Evolutionary conservation across 2,888 invertebrate species (phyloP).

Genomic region (Aquatica leii): DNA sequence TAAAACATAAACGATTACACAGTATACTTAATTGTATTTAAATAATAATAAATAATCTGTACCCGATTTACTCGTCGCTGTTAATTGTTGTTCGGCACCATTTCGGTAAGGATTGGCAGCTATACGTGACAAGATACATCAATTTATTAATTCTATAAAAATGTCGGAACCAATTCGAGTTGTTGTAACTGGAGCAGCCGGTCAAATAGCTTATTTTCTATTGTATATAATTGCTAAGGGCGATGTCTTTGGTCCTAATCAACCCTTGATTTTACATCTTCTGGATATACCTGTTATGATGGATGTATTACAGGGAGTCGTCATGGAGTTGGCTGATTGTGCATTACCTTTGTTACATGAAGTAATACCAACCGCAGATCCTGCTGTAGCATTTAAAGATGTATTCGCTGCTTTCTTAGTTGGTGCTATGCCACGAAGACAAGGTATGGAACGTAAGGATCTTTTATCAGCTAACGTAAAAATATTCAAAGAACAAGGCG

Average conservation of each 20-base stretch:
- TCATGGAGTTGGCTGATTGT: conserved; percentile 97
- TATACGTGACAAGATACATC: no score
- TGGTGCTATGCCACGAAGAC: conserved; percentile 96
- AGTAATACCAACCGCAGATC: conserved; percentile 87
- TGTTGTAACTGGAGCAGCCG: conserved; percentile 97
- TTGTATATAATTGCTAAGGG: conserved; percentile 95
- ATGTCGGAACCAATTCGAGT: conserved; percentile 89
- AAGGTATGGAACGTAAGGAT: conserved; percentile 99
- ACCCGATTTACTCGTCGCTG: no score
- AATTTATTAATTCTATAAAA: no score
- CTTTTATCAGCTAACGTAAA: conserved; percentile 96
- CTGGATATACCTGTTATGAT: conserved; percentile 97
- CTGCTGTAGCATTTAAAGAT: conserved; percentile 92
- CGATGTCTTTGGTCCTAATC: conserved; percentile 90
- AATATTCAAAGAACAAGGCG: conserved; percentile 97
- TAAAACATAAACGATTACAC: no score
- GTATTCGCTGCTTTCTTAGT: conserved; percentile 96
- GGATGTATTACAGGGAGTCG: conserved; percentile 96
- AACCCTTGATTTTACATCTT: conserved; percentile 86
- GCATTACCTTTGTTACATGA: conserved; percentile 88
- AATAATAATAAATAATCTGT: no score
- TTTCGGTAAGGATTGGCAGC: no score
- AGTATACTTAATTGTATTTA: no score
- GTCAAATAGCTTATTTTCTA: conserved; percentile 98
- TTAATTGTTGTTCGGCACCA: no score